Evolutionary conservation across 2,113 vertebrate genomes (phyloP).

Genomic region (Opisthocomus hoazin): DNA sequence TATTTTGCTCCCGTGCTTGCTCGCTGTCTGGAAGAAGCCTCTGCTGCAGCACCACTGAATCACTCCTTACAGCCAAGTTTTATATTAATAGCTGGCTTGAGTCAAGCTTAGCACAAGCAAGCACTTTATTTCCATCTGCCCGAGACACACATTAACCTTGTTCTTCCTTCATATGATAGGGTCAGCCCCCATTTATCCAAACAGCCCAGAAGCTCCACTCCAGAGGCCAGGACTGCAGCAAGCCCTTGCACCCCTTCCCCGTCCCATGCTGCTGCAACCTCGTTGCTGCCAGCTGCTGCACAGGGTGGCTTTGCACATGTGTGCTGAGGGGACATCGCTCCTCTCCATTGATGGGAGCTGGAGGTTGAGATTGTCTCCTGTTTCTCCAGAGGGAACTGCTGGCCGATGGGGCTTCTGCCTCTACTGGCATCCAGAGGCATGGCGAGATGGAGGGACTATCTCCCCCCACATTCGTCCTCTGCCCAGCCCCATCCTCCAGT

Average conservation of each 20-base stretch:
- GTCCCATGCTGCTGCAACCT: background rate
- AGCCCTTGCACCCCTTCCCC: background rate
- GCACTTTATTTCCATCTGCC: background rate
- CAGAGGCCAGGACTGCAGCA: background rate
- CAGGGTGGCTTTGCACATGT: background rate
- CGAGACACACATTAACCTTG: background rate
- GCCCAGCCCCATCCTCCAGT: background rate
- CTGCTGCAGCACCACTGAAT: background rate
- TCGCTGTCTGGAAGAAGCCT: background rate
- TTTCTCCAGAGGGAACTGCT: background rate
- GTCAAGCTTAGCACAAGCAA: background rate
- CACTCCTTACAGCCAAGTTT: background rate
- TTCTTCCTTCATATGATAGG: background rate
- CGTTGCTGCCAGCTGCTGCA: background rate
- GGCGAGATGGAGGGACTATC: background rate
- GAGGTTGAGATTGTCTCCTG: background rate
- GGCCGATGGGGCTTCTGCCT: background rate
- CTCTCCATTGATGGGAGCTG: background rate
- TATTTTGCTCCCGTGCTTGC: background rate
- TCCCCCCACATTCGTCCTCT: background rate
- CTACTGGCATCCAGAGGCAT: background rate
- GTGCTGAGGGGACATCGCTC: background rate
- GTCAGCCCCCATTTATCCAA: background rate
- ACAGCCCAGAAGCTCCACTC: background rate
- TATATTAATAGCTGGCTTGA: slow-evolving; percentile 9